Evolutionary conservation across 2,888 invertebrate species (phyloP), one percentile per base, ranked within the genome.

Genomic region (Eustalomyia histrio): DNA sequence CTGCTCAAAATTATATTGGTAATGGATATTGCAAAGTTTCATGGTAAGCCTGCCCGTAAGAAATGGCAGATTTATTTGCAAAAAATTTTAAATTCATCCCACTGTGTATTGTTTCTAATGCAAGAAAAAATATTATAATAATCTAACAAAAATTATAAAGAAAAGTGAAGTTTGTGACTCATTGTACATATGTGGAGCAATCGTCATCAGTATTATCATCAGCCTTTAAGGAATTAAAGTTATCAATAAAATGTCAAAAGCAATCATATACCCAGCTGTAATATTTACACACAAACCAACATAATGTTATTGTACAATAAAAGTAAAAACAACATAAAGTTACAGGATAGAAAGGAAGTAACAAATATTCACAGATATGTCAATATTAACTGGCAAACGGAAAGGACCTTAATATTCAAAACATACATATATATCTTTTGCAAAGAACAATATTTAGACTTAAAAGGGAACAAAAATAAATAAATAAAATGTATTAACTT

Each of bases 241-340:
- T 61, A 68, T 75, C 67, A 68, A 67, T 68, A 68, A 68, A 61
- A 75, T 75, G 67, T 18, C 75, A 75, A 33, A 75, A 68, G 68
- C 61, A 75, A 75, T 68, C 53, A 61, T 47, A 61, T n/a, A 35
- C 52, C 3, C n/a, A 52, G n/a, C 9, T 39, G 39, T 9, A 24
- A 53, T n/a, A 9, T 33, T 9, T 33, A 29, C 29, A 57, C 29
- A 39, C 39, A 39, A 39, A 39, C 2, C 9, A 39, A 39, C 2
- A 39, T 3, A 39, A n/a, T n/a, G n/a, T n/a, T n/a, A n/a, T n/a
- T 4, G 12, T 39, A 39, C 39, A 39, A 39, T 2, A 47, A 47
- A 47, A n/a, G n/a, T 0, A 2, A 12, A n/a, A n/a, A 47, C 1
- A n/a, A 14, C 4, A 29, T 64, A 16, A 12, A 64, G 9, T 63